Conservation (phyloP, 1,140 invertebrate species). For the Cotesia typhae region DNA sequence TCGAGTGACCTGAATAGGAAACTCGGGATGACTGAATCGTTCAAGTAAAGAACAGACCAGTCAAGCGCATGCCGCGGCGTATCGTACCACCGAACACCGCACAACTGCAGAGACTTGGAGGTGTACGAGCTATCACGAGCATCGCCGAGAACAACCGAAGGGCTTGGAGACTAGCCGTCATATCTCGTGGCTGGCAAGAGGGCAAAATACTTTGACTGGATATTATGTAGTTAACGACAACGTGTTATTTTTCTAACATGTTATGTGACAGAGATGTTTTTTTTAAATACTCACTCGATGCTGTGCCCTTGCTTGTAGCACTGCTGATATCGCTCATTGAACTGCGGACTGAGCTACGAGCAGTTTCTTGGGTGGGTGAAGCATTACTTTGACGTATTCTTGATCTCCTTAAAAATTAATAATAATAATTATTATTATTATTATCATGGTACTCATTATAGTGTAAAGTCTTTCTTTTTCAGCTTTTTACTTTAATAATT, state of each 20-base stretch:
- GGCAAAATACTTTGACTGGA: slow-evolving; percentile 8
- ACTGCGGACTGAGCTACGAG: slow-evolving; percentile 63
- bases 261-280: not conserved
- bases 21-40: slow-evolving; percentile 40
- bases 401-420: slow-evolving; percentile 49
- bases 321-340: slow-evolving; percentile 64
- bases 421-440: not conserved
- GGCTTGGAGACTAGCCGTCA: slow-evolving; percentile 9
- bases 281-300: slow-evolving; percentile 54
- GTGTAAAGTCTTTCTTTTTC: slow-evolving; percentile 18
- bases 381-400: slow-evolving; percentile 57
- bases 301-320: slow-evolving; percentile 55
- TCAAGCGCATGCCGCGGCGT: slow-evolving; percentile 23
- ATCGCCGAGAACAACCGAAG: slow-evolving; percentile 34
- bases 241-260: not conserved
- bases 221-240: slow-evolving; percentile 20
- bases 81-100: slow-evolving; percentile 14
- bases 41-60: slow-evolving; percentile 31
- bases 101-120: slow-evolving; percentile 32
- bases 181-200: not conserved
- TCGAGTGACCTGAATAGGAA: slow-evolving; percentile 41
- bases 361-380: slow-evolving; percentile 61
- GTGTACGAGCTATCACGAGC: slow-evolving; percentile 38
- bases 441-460: slow-evolving; percentile 24
- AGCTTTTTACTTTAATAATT: slow-evolving; percentile 21